Evolutionary conservation across 2,113 vertebrate species (phyloP).

Genomic region (Rhea pennata): DNA sequence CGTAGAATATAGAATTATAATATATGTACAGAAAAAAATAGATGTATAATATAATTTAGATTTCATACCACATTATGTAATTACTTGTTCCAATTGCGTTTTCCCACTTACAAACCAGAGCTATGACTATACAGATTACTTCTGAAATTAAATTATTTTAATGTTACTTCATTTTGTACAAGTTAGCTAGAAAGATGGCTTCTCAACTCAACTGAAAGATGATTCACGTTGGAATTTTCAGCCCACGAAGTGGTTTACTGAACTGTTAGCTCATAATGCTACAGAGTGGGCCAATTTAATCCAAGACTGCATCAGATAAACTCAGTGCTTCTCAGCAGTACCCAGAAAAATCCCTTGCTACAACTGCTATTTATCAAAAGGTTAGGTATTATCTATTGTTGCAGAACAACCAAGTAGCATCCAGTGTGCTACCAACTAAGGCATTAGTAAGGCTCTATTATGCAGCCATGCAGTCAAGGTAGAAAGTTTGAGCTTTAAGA

Average conservation of each 20-base stretch:
- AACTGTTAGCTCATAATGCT: not conserved
- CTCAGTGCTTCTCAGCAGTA: not conserved
- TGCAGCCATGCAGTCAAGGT: not conserved
- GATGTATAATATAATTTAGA: no score
- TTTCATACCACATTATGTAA: no score
- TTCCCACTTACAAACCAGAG: no score
- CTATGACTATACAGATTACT: no score
- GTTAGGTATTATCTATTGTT: not conserved
- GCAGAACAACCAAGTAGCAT: not conserved
- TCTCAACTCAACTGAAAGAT: not conserved
- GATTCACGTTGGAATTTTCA: no score
- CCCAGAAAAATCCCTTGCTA: not conserved
- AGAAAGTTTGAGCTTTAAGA: not conserved
- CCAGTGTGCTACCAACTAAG: not conserved
- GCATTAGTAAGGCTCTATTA: not conserved
- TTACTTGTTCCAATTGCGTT: no score
- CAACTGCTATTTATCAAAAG: not conserved
- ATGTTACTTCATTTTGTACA: not conserved
- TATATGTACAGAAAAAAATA: no score
- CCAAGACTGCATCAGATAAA: rapidly evolving
- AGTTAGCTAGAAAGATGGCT: not conserved
- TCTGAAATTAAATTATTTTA: not conserved
- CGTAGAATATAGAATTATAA: no score
- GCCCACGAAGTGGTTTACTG: not conserved
- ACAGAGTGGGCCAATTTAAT: not conserved